These are phyloP conservation scores for Calvadosia cruxmelitensis DNA, from an alignment of 30 jellyfish, hydroid and myxozoan genomes.

Conservation along the genomic window DNA sequence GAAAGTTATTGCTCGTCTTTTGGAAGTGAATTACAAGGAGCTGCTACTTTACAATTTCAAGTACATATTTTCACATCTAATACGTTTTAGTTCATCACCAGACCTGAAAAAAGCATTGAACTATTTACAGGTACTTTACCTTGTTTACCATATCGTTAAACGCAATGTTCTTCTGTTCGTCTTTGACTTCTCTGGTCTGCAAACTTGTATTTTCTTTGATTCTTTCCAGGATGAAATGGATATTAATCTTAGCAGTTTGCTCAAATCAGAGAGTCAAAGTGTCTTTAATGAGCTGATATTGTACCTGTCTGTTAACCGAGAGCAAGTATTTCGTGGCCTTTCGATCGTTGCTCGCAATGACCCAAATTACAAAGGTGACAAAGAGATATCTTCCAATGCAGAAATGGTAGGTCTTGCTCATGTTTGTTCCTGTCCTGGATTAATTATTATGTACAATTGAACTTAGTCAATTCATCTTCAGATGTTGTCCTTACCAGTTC, in stretches of 20 bases:
- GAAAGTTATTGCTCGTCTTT: conserved; percentile 44
- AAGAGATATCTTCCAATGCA: conserved; percentile 44
- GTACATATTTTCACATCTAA: conserved; percentile 55
- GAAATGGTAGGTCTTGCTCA: conserved; percentile 50
- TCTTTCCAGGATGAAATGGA: conserved; percentile 68
- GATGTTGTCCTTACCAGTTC: too few species aligned
- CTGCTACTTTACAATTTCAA: conserved; percentile 66
- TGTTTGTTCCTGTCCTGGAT: too few species aligned
- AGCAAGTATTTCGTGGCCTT: conserved; percentile 64
- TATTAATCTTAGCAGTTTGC: conserved; percentile 62
- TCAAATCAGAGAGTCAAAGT: conserved; percentile 63
- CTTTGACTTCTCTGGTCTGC: too few species aligned
- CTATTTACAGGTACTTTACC: conserved; percentile 65
- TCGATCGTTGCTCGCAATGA: conserved; percentile 65
- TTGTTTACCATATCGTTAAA: too few species aligned
- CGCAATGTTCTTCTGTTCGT: too few species aligned
- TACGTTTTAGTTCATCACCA: conserved; percentile 30
- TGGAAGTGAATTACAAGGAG: conserved; percentile 53
- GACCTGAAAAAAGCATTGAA: conserved; percentile 53
- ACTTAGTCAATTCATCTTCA: too few species aligned
- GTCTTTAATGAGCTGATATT: conserved; percentile 56
- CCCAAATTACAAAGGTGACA: conserved; percentile 47
- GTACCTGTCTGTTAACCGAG: conserved; percentile 63
- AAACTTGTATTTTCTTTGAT: too few species aligned
- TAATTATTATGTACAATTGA: too few species aligned